These are phyloP conservation scores for Ophion slaviceki DNA, from an alignment of 2,888 invertebrate species.

Conservation along the genomic window DNA sequence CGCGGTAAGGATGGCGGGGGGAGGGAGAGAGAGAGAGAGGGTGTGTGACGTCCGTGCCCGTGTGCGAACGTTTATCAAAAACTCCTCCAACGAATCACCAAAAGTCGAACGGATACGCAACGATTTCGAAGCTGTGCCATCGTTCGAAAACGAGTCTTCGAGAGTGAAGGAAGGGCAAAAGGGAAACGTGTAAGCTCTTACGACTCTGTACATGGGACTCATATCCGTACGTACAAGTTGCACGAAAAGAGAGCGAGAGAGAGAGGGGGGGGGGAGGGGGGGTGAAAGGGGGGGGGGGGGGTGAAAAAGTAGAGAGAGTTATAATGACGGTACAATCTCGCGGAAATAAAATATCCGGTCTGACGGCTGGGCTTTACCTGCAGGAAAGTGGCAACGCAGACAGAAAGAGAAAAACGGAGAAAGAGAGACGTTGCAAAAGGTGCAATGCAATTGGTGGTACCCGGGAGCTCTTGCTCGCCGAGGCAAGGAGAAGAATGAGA, in stretches of 20 bases:
- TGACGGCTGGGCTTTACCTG: conserved; percentile 41
- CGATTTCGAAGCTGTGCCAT: too few species aligned
- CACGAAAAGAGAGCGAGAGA: too few species aligned
- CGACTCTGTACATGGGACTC: too few species aligned
- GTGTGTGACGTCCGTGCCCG: too few species aligned
- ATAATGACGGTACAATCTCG: conserved; percentile 52
- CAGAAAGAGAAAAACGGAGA: conserved; percentile 29
- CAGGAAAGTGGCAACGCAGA: conserved; percentile 27
- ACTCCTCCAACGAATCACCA: too few species aligned
- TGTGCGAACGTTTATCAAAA: too few species aligned
- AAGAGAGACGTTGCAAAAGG: conserved; percentile 26
- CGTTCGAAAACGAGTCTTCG: too few species aligned
- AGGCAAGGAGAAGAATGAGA: conserved; percentile 33
- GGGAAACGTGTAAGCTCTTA: too few species aligned
- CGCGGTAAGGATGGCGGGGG: neutral
- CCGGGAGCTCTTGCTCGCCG: neutral
- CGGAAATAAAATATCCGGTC: conserved; percentile 63
- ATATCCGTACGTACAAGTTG: too few species aligned
- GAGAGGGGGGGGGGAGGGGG: neutral
- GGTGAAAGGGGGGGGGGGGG: neutral
- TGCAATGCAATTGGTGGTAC: conserved; percentile 20
- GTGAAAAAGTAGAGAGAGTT: conserved; percentile 1
- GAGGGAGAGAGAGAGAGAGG: neutral
- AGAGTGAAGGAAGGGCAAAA: too few species aligned
- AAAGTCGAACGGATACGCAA: too few species aligned